Base-by-base conservation (phyloP, 2,113 vertebrate genomes). In the Cacatua alba region DNA sequence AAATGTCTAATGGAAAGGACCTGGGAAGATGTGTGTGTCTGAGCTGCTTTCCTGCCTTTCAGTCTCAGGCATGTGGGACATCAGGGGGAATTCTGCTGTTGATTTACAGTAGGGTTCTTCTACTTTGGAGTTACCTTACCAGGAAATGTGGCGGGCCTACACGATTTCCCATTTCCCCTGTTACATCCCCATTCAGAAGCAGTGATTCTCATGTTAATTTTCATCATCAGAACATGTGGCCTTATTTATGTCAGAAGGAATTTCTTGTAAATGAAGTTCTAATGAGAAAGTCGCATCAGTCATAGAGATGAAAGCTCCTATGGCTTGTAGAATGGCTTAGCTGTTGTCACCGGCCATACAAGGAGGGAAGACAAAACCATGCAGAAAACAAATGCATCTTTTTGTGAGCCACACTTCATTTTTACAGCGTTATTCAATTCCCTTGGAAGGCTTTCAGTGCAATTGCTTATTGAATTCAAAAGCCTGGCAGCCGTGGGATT, bases 401-500 rank as follows among this genome's bases (percentile, higher is more conserved):
- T 85, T 83, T 51, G 86, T 84, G 83, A 79, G 39, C 74, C 78
- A 78, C 84, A 51, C 77, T 95, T 97, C 90, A 95, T 97, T 92
- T 84, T 94, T 87, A 84, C 5, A 2, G 70, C 7, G 0, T 85
- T 85, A 94, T 79, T 95, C 78, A 89, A 92, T 94, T 90, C 78
- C 87, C 92, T 37, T 67, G 52, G 84, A 87, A 95, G 57, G 82
- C 87, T 96, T 79, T 95, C 92, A 87, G 87, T 85, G 68, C 77
- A 91, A 93, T 44, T 82, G 84, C 72, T 84, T 94, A 89, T 92
- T 95, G 94, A 91, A 96, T 94, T 87, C 65, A 81, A 85, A 89
- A 82, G 82, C 92, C 92, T 94, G 94, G 92, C 94, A 92, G 72
- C 41, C 15, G 1, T 63, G 39, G 43, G 53, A 24, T 90, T 94